Conservation (phyloP, 2,113 vertebrate genomes). For the Spizaetus ornatus region DNA sequence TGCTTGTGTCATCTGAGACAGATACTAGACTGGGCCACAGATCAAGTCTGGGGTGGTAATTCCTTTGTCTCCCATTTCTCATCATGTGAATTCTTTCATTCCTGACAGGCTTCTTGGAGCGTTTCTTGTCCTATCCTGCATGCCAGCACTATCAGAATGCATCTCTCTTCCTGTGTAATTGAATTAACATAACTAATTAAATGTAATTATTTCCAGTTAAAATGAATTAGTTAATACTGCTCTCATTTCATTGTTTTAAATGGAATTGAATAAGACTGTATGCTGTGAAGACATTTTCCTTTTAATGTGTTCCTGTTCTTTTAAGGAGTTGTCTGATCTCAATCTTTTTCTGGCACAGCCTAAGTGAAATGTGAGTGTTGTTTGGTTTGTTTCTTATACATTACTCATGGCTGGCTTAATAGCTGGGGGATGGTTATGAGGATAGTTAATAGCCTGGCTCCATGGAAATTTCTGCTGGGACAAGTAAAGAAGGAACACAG, state of each 20-base stretch:
- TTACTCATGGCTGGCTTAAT: background rate
- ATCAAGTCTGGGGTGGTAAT: background rate
- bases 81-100: background rate
- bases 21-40: background rate
- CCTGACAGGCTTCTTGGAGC: background rate
- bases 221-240: background rate
- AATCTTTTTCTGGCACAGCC: background rate
- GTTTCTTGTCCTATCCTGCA: background rate
- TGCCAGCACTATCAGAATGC: background rate
- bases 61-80: background rate
- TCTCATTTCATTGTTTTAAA: background rate
- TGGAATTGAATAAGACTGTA: background rate
- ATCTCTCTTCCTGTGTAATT: background rate
- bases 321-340: background rate
- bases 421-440: background rate
- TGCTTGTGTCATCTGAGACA: background rate
- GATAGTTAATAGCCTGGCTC: background rate
- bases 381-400: background rate
- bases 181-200: background rate
- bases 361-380: background rate
- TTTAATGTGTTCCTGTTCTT: background rate
- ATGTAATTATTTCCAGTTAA: background rate
- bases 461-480: background rate
- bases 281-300: background rate
- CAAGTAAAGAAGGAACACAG: accelerated